A percentile compares a stretch with the other conserved stretches of the same genome.
These are phyloP conservation scores for Scleropages formosus DNA, from an alignment of 2,797 vertebrate genomes.

Conservation along the genomic window DNA sequence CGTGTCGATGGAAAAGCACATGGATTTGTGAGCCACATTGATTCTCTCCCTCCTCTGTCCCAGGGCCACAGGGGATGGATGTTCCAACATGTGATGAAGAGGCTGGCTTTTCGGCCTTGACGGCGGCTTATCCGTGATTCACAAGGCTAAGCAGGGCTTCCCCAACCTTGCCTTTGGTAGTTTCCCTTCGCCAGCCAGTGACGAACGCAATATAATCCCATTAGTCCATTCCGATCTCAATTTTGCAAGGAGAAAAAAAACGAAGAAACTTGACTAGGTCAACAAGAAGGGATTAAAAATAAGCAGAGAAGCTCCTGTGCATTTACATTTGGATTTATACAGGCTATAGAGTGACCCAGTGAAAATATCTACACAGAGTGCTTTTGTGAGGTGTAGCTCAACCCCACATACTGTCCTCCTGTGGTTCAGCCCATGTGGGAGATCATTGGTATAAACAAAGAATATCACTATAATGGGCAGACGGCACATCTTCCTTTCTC, in stretches of 20 bases:
- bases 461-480: not conserved
- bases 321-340: not conserved
- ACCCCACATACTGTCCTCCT: not conserved
- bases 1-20: conserved; percentile 9
- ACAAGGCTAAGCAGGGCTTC: too few relatives aligned
- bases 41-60: not conserved
- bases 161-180: too few relatives aligned
- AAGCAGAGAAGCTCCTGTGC: not conserved
- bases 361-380: not conserved
- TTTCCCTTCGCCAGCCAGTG: not conserved
- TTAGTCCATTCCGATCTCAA: not conserved
- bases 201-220: not conserved
- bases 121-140: not conserved
- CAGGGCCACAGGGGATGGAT: not conserved
- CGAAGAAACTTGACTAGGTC: conserved; percentile 5
- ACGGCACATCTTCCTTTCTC: not conserved
- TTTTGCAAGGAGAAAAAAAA: not conserved
- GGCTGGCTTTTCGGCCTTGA: not conserved
- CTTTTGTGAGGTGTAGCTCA: conserved; percentile 11
- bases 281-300: not conserved
- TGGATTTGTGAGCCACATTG: conserved; percentile 20
- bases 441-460: conserved; percentile 4
- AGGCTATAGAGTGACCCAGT: not conserved
- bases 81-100: not conserved
- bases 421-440: not conserved